Evolutionary conservation across 2,113 vertebrate genomes (phyloP).

Genomic region (Chaenocephalus aceratus): DNA sequence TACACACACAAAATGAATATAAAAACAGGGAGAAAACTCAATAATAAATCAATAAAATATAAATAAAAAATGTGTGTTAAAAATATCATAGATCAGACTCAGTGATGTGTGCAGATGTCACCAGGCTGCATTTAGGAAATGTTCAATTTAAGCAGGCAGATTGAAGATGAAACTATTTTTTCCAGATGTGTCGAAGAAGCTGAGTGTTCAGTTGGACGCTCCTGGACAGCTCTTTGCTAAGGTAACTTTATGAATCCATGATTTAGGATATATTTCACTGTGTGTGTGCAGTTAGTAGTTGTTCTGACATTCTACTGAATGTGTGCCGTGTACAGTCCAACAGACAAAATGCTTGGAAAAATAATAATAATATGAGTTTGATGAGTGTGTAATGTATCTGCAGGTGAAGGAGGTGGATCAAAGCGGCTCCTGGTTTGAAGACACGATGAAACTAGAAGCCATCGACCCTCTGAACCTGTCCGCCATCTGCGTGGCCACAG

Average conservation of each 20-base stretch:
- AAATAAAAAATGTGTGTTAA: too few relatives aligned
- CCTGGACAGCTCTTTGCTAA: conserved; percentile 92
- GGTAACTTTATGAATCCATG: conserved; percentile 72
- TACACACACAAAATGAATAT: too few relatives aligned
- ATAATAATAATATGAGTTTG: too few relatives aligned
- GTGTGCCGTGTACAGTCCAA: too few relatives aligned
- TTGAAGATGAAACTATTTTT: neutral
- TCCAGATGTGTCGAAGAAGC: conserved; percentile 93
- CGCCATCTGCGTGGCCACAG: conserved; percentile 95
- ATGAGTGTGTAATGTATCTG: neutral
- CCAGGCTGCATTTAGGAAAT: neutral
- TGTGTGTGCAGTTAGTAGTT: too few relatives aligned
- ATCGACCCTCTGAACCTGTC: conserved; percentile 98
- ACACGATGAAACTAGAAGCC: conserved; percentile 97
- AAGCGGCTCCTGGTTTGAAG: conserved; percentile 92
- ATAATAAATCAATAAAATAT: too few relatives aligned
- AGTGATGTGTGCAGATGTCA: neutral
- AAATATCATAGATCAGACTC: neutral
- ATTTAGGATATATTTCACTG: too few relatives aligned
- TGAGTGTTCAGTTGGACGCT: conserved; percentile 90
- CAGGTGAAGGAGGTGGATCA: conserved; percentile 95
- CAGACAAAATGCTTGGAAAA: too few relatives aligned
- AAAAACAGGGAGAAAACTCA: too few relatives aligned
- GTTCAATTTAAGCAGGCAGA: neutral
- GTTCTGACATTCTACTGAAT: too few relatives aligned